Percentiles rank a stretch among this genome's conserved stretches.
Conservation (phyloP, 2,113 vertebrate genomes). For the Sardina pilchardus region DNA sequence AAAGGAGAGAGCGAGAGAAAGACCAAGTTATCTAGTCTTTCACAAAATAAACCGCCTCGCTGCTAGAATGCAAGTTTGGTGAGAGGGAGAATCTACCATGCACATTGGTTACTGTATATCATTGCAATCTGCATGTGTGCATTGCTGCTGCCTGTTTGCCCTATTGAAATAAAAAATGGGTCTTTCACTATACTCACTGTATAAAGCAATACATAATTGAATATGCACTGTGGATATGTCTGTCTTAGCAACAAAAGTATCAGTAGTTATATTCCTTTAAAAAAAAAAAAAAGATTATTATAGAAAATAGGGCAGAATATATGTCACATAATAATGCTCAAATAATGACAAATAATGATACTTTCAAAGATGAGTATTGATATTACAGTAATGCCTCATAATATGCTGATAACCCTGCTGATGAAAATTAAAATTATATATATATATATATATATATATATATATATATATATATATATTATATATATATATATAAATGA, state of each 20-base stretch:
- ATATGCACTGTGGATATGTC: background rate
- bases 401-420: background rate
- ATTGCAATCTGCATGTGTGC: conserved; percentile 54
- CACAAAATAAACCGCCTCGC: conserved; percentile 54
- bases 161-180: conserved; percentile 10
- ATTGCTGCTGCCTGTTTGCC: conserved; percentile 31
- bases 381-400: background rate
- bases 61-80: conserved; percentile 55
- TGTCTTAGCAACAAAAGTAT: background rate
- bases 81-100: conserved; percentile 40
- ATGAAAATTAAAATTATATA: background rate
- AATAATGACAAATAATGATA: too few relatives aligned
- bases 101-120: conserved; percentile 55
- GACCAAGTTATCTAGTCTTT: conserved; percentile 64
- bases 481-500: background rate
- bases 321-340: background rate
- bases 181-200: conserved; percentile 1
- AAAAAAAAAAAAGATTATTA: background rate
- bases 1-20: conserved; percentile 40
- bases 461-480: too few relatives aligned
- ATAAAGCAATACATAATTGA: background rate
- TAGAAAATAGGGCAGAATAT: background rate
- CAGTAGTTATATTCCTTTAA: background rate
- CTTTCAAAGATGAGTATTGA: background rate
- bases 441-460: too few relatives aligned